phyloP scores from a whole-genome alignment of 2,113 vertebrate genomes.

The Bombycilla garrulus region DNA sequence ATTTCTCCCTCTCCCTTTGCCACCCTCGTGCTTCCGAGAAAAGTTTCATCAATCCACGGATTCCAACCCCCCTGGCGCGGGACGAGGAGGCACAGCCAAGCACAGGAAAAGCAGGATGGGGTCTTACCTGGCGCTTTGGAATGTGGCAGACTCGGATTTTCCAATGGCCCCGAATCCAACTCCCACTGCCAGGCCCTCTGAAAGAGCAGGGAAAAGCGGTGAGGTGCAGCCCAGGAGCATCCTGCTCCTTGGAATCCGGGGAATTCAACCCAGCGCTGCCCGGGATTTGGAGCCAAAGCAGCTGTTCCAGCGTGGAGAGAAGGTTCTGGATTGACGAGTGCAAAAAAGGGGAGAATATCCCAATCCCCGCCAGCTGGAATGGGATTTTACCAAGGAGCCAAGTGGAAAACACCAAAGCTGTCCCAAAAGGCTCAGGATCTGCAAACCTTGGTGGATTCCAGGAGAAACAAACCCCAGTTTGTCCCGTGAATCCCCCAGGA shows the following conservation, averaged over 20 bases:
- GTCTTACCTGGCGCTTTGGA: constrained; percentile 91
- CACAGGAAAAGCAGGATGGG: fast-evolving
- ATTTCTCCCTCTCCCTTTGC: neutral
- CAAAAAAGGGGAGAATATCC: neutral
- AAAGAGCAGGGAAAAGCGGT: constrained; percentile 3
- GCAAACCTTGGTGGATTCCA: neutral
- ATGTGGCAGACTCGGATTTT: constrained; percentile 88
- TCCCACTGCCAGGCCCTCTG: constrained; percentile 96
- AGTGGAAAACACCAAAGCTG: neutral
- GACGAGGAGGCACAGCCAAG: fast-evolving
- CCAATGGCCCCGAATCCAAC: constrained; percentile 92
- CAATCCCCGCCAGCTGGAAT: neutral
- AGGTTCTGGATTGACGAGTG: neutral
- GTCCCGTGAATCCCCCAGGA: fast-evolving
- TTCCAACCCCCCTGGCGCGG: fast-evolving
- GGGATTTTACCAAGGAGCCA: neutral
- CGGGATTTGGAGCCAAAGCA: fast-evolving
- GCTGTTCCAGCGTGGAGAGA: fast-evolving
- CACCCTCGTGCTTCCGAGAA: neutral
- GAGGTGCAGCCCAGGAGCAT: neutral
- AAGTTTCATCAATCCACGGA: fast-evolving
- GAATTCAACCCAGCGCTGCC: neutral
- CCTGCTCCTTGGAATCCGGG: neutral
- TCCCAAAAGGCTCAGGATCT: neutral
- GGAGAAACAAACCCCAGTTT: neutral